phyloP scores from a whole-genome alignment of 2,113 vertebrate genomes.

The Fulmarus glacialis region DNA sequence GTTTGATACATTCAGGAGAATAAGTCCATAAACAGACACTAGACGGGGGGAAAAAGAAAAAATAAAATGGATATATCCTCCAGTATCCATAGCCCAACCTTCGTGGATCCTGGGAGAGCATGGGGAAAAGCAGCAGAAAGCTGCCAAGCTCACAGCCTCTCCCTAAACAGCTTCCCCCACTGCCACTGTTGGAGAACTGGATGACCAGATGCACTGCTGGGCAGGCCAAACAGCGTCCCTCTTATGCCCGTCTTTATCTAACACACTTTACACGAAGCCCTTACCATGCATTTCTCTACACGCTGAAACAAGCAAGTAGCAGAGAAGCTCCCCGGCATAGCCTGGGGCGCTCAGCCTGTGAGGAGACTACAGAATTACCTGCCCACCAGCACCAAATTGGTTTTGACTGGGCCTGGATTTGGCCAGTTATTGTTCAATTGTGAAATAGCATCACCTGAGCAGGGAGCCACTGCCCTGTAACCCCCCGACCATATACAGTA shows the following conservation, averaged over 20 bases:
- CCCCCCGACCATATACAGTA: too few relatives aligned
- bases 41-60: not conserved
- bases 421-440: not conserved
- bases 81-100: not conserved
- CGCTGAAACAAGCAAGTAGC: not conserved
- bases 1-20: not conserved
- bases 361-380: not conserved
- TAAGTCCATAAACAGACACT: not conserved
- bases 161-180: not conserved
- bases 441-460: not conserved
- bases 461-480: not conserved
- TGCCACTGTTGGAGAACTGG: not conserved
- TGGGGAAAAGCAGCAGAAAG: not conserved
- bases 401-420: not conserved
- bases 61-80: not conserved
- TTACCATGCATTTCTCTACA: not conserved
- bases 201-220: not conserved
- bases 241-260: rapidly evolving
- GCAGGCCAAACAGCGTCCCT: not conserved
- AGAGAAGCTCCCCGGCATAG: not conserved
- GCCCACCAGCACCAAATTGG: not conserved
- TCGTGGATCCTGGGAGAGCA: not conserved
- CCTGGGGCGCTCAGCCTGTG: rapidly evolving
- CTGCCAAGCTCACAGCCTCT: not conserved
- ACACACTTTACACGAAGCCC: not conserved